Evolutionary conservation across 1,140 invertebrate genomes (phyloP), one percentile per base, ranked within the genome.

Genomic region (Drosophila bocki): DNA sequence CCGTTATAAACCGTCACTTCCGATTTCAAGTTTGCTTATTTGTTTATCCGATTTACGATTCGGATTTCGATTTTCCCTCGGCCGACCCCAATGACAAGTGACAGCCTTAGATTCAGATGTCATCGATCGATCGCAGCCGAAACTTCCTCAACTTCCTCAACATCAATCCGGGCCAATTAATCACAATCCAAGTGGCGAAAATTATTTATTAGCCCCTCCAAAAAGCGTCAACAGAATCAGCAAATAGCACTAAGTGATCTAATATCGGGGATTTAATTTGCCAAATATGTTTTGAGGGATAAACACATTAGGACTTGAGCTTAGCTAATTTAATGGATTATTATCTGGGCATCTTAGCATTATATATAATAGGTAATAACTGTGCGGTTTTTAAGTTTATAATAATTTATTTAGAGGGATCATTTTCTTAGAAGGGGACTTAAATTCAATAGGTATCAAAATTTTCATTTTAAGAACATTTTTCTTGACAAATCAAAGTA

Each of bases 1-100:
- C 82, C 82, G 82, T 86, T 86, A 86, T 75, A 67, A 41, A 37
- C 56, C 41, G 51, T 60, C 26, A 82, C 82, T 86, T 85, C 82
- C 82, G 82, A 85, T 83, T 60, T 75, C 41, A 37, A 42, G 37
- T 37, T 37, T 37, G 53, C 32, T 71, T 59, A 37, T 71, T 71
- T 72, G 53, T 37, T 71, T 51, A 72, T 72, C 69, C 35, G 64
- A 64, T 68, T 57, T 58, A 54, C 63, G 65, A 71, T 22, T 67
- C 48, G 39, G 50, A 70, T 71, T 8, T 32, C 15, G 62, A 59
- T 71, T 72, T 72, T 71, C 50, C 53, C 29, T 50, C 37, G 45
- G 67, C 45, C 51, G 11, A 53, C 61, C 53, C 69, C 67, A 72
- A 72, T 72, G 70, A 72, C 70, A 72, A 72, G 54, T 72, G 54